These are phyloP conservation scores for Cephonodes hylas DNA, from an alignment of 2,888 invertebrate species.

Conservation along the genomic window DNA sequence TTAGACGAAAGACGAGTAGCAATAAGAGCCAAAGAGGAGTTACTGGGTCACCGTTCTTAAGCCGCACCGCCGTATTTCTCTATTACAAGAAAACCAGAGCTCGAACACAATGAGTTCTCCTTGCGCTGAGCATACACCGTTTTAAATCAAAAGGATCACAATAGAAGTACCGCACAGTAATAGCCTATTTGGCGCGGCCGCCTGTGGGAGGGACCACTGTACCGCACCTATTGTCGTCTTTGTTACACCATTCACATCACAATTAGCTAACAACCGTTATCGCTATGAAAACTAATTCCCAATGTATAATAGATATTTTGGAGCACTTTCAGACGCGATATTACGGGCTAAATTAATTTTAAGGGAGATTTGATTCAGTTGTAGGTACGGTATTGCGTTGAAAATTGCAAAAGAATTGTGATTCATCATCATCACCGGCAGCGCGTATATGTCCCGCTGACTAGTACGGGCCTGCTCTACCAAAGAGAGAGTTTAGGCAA, in stretches of 20 bases:
- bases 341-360: neutral
- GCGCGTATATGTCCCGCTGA: no score
- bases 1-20: no score
- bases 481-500: no score
- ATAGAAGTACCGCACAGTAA: neutral
- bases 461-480: no score
- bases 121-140: neutral
- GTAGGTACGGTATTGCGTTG: no score
- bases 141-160: neutral
- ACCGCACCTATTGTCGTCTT: slow-evolving; percentile 1
- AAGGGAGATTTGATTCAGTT: no score
- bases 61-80: no score
- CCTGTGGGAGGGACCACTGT: neutral
- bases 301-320: neutral
- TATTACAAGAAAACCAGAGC: neutral
- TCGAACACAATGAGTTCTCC: neutral
- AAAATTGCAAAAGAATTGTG: no score
- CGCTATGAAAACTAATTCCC: slow-evolving; percentile 13
- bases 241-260: neutral
- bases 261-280: slow-evolving; percentile 1
- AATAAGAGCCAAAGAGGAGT: no score
- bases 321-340: neutral
- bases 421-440: no score
- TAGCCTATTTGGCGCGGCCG: neutral
- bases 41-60: no score